Evolutionary conservation across 2,888 invertebrate species (phyloP), one percentile per base, ranked within the genome.

Genomic region (Caenorhabditis zanzibari): DNA sequence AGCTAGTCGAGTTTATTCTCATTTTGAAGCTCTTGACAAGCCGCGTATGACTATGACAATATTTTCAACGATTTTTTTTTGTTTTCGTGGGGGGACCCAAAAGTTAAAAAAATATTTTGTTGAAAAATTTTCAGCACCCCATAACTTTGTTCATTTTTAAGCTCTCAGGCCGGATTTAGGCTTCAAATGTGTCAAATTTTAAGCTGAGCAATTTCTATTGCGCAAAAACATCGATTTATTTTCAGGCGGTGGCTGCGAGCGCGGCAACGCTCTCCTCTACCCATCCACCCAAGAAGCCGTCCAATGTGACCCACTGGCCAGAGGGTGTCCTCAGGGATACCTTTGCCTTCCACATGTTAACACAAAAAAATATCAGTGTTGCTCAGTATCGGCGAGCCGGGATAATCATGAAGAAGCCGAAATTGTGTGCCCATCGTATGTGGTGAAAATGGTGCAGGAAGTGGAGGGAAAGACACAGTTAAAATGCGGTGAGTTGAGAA

Each of bases 211-310:
- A 49, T 19, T 19, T 10, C 19, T 9, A 19, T 9, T 49, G 6
- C 9, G 9, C 26, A 24, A 54, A 24, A 19, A 12, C 26, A 9
- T 1, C 19, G 14, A 7, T 19, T 19, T 19, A 22, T n/a, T 24
- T 64, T 68, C 69, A 81, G 84, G 81, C 16, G 86, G 81, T 7
- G 88, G 88, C 0, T 88, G 88, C 52, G 85, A 86, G 38, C 73
- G 88, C 0, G 88, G 88, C 7, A 81, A 64, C 19, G 88, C 84
- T 14, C 81, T 88, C 3, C 66, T 88, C 14, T 88, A 83, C 75
- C 88, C 88, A 2, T 49, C 63, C 47, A 88, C 88, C 2, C 85
- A 85, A 26, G 86, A 88, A 38, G 85, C 88, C 0, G 88, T 88
- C 14, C 79, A 77, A 56, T 88, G 88, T 68, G 86, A 88, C 56